Conservation (phyloP, 2,113 vertebrate genomes). For the Carlito syrichta region DNA sequence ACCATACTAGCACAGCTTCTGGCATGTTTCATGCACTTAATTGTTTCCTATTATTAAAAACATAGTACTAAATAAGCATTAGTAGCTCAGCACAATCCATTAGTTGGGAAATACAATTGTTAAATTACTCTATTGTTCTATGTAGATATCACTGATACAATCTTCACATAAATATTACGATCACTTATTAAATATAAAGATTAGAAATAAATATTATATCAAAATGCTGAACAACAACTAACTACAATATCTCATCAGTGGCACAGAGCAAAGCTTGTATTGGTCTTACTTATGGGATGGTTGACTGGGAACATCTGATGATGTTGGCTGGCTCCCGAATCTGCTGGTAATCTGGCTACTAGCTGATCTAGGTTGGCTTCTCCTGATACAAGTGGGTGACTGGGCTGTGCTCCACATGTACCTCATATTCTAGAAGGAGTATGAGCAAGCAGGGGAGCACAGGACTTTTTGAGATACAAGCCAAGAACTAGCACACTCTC, state of each 20-base stretch:
- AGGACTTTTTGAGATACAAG: not conserved
- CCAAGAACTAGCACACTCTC: too few relatives aligned
- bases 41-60: not conserved
- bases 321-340: not conserved
- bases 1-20: not conserved
- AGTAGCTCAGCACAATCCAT: not conserved
- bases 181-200: not conserved
- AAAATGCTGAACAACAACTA: not conserved
- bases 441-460: not conserved
- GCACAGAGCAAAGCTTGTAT: not conserved
- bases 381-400: accelerated
- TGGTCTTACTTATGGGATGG: not conserved
- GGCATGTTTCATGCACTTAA: not conserved
- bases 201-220: not conserved
- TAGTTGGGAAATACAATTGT: not conserved
- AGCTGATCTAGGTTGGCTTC: not conserved
- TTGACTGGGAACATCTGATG: not conserved
- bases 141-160: not conserved
- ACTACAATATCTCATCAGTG: not conserved
- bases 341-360: not conserved
- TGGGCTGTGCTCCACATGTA: not conserved
- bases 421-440: not conserved
- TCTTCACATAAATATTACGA: not conserved
- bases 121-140: not conserved
- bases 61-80: not conserved